Evolutionary conservation across 2,888 invertebrate species (phyloP), one percentile per base, ranked within the genome.

Genomic region (Endotricha flammealis): DNA sequence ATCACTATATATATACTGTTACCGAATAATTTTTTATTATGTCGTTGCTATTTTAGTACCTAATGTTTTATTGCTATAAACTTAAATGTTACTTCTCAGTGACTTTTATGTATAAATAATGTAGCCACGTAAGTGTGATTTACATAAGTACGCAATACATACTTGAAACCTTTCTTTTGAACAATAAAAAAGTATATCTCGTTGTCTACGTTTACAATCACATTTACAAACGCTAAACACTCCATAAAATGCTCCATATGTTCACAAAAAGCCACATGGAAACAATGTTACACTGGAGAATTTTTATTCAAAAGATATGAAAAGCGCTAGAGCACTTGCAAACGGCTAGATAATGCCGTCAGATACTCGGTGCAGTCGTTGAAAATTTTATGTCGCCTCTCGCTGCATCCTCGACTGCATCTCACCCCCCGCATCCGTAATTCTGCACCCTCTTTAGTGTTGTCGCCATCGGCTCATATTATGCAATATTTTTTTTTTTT

Each of bases 361-460:
- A 72, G 77, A 78, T 77, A 73, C 77, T 75, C 74, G 60, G 64
- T 66, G 65, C 65, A 70, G 70, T 79, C 77, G 75, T 78, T 82
- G 82, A 80, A 80, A 80, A 77, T 82, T 81, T 83, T 75, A 82
- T 82, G 77, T 79, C 81, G 70, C 75, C 64, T 74, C 74, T 65
- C 72, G 63, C 67, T 73, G 76, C 78, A 76, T 71, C 66, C 71
- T 65, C 66, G 62, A 57, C 64, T 74, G 72, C 73, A 70, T 50
- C 61, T 56, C 61, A n/a, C 39, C 47, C 50, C 50, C 55, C 57
- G 57, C 55, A 55, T 58, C 61, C 64, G 66, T 65, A 64, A 70
- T 65, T 69, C 62, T 55, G 53, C 57, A 55, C 56, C 61, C 64
- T 57, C 55, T 56, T 55, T 51, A 57, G 44, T 46, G 53, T 48